phyloP scores from a whole-genome alignment of 2,797 vertebrate species.

The Lepus oiostolus region DNA sequence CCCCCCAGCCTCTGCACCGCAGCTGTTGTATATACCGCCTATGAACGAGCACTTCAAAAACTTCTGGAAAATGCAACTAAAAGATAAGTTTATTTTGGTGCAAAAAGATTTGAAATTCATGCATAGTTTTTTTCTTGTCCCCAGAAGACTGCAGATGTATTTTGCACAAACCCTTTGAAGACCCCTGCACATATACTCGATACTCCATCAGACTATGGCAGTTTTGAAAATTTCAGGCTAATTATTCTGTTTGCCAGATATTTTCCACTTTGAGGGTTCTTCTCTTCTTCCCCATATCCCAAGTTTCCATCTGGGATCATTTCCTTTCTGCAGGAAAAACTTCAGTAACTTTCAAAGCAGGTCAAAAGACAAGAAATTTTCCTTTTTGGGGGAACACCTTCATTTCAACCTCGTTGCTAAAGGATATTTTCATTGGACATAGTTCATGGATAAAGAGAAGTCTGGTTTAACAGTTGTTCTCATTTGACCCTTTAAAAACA shows the following conservation, averaged over 20 bases:
- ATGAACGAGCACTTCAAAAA: no score
- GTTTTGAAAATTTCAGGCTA: background rate
- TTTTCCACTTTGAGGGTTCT: background rate
- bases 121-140: no score
- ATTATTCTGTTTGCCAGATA: background rate
- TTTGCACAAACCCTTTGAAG: no score
- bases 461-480: background rate
- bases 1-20: background rate
- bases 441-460: background rate
- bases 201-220: background rate
- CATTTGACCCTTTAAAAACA: conserved; percentile 25
- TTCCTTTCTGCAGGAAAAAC: conserved; percentile 13
- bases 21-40: background rate
- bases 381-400: background rate
- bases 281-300: background rate
- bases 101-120: no score
- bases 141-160: no score
- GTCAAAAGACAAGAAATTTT: background rate
- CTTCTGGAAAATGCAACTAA: no score
- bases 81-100: no score
- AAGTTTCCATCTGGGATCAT: background rate
- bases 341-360: background rate
- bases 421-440: background rate
- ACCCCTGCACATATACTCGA: background rate
- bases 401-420: conserved; percentile 25